Base-by-base conservation (phyloP, 2,113 vertebrate species). In the Regulus satrapa region DNA sequence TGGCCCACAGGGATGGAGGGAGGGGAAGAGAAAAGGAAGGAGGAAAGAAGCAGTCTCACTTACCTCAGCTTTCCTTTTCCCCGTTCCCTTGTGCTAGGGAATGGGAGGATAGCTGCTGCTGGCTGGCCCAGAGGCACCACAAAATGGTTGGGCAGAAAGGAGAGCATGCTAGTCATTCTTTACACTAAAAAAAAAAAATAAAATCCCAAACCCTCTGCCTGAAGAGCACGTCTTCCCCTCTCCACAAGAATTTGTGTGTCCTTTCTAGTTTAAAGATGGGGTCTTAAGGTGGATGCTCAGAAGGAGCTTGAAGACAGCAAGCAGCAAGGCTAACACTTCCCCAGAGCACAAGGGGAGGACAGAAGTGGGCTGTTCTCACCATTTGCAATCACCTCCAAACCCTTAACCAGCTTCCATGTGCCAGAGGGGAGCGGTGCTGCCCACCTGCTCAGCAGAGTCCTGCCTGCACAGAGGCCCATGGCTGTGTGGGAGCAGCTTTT, bases 401-500 rank as follows among this genome's bases (percentile, higher is more conserved):
- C n/a, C 43, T 43, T 38, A 79, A n/a, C 32, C 41, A 71, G 49
- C 36, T 64, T 89, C 68, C 41, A 31, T 0, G 12, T 58, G 83
- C 34, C 54, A 56, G 36, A 45, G 8, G 5, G 31, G 18, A 84
- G 54, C 0, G 1, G 40, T 34, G 43, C 54, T 52, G 12, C 54
- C 68, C 62, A 54, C 0, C 6, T 2, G 10, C 77, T 63, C 55
- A 54, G 73, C 64, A 59, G n/a, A 3, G 13, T 55, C 63, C 58
- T 67, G 40, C 46, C 64, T 54, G 63, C 49, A n/a, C 26, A 43
- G 34, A 69, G 49, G 45, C 58, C 71, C 19, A 8, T 0, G 11
- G 69, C 0, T 0, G 23, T 6, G 16, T 2, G 5, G 23, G 11
- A n/a, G 24, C 3, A 6, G 16, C 49, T 61, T 24, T 62, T 89